Percentiles rank a stretch among this genome's conserved stretches.
These are phyloP conservation scores for Pseudomyrmex concolor DNA, from an alignment of 1,140 invertebrate species.

Conservation along the genomic window DNA sequence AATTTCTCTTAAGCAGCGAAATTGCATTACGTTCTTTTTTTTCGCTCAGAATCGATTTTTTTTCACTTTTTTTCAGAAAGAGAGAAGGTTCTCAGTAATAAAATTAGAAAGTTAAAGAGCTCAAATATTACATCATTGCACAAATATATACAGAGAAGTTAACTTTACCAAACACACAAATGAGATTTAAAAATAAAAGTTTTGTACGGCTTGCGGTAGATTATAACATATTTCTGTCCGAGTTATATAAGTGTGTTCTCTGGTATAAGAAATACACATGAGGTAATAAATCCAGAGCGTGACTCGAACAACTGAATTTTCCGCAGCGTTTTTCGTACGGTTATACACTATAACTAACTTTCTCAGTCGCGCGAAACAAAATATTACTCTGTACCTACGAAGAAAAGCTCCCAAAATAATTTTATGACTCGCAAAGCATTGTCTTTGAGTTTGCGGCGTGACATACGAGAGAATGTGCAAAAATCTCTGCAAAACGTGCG, in stretches of 20 bases:
- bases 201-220: too few species aligned
- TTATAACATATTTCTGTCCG: conserved; percentile 20
- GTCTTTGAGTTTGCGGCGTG: conserved; percentile 33
- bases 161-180: background rate
- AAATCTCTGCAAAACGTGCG: background rate
- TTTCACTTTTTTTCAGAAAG: too few species aligned
- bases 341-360: conserved; percentile 66
- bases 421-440: conserved; percentile 73
- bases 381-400: conserved; percentile 77
- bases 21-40: background rate
- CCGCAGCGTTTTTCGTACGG: conserved; percentile 78
- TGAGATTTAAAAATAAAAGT: background rate
- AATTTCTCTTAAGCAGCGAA: conserved; percentile 29
- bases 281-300: conserved; percentile 79
- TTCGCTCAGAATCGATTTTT: too few species aligned
- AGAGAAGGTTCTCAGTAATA: background rate
- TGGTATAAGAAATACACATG: conserved; percentile 72
- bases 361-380: conserved; percentile 66
- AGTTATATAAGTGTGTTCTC: conserved; percentile 44
- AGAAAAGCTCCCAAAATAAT: conserved; percentile 78
- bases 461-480: background rate
- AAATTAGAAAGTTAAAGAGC: background rate
- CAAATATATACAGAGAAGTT: too few species aligned
- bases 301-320: conserved; percentile 70
- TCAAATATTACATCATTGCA: too few species aligned